A percentile compares a stretch with the other conserved stretches of the same genome.
These are phyloP conservation scores for Aeoliscus strigatus DNA, from an alignment of 2,797 vertebrate genomes.

Conservation along the genomic window DNA sequence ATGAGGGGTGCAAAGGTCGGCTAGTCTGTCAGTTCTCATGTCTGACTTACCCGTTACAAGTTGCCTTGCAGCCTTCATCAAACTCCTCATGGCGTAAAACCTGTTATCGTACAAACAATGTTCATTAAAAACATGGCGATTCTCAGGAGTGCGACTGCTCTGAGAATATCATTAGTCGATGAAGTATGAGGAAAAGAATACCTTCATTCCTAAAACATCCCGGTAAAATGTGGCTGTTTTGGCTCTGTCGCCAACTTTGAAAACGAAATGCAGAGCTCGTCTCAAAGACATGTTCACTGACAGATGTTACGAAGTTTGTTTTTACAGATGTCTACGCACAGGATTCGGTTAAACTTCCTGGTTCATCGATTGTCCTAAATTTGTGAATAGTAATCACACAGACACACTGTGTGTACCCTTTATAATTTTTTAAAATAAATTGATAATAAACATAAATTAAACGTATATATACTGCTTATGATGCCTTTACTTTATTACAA, in stretches of 20 bases:
- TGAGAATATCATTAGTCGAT: too few species aligned
- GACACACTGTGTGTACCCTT: background rate
- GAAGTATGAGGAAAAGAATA: constrained; percentile 41
- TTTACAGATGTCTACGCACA: background rate
- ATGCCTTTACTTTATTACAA: background rate
- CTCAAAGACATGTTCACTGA: constrained; percentile 63
- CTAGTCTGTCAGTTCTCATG: background rate
- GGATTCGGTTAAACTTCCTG: constrained; percentile 33
- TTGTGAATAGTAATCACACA: background rate
- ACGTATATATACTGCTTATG: too few species aligned
- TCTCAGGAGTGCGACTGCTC: too few species aligned
- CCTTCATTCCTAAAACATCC: constrained; percentile 91
- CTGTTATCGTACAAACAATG: constrained; percentile 32
- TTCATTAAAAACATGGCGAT: background rate
- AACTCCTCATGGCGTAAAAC: constrained; percentile 93
- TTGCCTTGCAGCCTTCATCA: constrained; percentile 93
- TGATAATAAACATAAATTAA: too few species aligned
- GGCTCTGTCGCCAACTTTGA: constrained; percentile 87
- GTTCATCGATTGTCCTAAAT: constrained; percentile 42
- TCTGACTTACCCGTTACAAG: constrained; percentile 86
- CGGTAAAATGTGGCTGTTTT: constrained; percentile 83
- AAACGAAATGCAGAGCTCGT: constrained; percentile 88
- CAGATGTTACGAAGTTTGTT: background rate
- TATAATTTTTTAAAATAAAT: too few species aligned
- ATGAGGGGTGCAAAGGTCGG: constrained; percentile 28